Percentiles rank a stretch among this genome's conserved stretches.
phyloP scores from a whole-genome alignment of 2,888 invertebrate genomes.

The Agonopterix alstromeriana region DNA sequence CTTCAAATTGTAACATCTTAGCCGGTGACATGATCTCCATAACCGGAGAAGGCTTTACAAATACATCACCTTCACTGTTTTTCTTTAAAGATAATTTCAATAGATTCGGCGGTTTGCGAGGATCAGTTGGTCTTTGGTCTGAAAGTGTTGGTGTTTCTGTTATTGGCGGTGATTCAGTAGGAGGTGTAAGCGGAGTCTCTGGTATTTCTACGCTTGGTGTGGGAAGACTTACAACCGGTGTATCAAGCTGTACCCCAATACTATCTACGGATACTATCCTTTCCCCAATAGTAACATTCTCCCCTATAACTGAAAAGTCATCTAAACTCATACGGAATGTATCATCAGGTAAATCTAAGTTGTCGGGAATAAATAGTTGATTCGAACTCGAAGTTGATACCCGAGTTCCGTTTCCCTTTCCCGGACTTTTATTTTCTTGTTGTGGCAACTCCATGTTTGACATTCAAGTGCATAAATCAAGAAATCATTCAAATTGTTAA shows the following conservation, averaged over 20 bases:
- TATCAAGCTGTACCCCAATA: conserved; percentile 19
- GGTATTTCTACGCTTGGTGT: conserved; percentile 18
- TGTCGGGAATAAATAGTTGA: conserved; percentile 47
- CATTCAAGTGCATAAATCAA: neutral
- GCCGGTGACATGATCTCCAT: conserved; percentile 64
- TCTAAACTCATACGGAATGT: conserved; percentile 61
- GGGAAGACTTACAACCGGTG: conserved; percentile 22
- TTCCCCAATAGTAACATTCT: conserved; percentile 57
- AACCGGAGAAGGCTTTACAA: conserved; percentile 58
- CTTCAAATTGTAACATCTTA: conserved; percentile 63
- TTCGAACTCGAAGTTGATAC: conserved; percentile 41
- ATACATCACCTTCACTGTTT: conserved; percentile 44
- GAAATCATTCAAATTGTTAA: neutral
- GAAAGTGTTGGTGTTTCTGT: conserved; percentile 36
- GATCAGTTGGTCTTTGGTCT: conserved; percentile 16
- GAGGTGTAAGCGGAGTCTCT: conserved; percentile 22
- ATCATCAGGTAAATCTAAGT: conserved; percentile 53
- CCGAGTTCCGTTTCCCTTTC: conserved; percentile 23
- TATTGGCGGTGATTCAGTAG: conserved; percentile 28
- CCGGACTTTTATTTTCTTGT: conserved; percentile 24
- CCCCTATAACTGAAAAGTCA: conserved; percentile 52
- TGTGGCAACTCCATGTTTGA: conserved; percentile 41
- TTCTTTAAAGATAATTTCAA: conserved; percentile 48
- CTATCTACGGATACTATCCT: conserved; percentile 39
- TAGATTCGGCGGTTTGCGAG: conserved; percentile 30